Percentiles rank a stretch among this genome's conserved stretches.
Evolutionary conservation across 1,140 invertebrate species (phyloP).

Genomic region (Aplysia californica): DNA sequence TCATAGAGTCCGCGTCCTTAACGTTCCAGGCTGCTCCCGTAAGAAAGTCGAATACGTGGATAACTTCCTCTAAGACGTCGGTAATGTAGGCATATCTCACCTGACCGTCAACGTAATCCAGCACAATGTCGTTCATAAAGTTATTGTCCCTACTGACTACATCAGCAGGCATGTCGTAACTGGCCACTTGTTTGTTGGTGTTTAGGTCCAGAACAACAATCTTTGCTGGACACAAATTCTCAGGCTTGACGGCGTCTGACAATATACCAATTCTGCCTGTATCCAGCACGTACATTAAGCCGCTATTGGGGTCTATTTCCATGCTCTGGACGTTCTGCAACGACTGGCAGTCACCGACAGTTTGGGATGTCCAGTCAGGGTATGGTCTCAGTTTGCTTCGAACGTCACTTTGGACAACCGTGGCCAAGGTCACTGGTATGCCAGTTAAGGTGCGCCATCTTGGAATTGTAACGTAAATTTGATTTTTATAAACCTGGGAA

Average conservation of each 20-base stretch:
- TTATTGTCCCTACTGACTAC: slow-evolving; percentile 29
- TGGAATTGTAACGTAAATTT: slow-evolving; percentile 47
- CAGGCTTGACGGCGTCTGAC: background rate
- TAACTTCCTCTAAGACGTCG: slow-evolving; percentile 36
- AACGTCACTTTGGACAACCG: background rate
- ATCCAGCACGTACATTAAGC: slow-evolving; percentile 54
- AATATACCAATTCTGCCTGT: slow-evolving; percentile 24
- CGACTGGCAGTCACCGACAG: too few relatives aligned
- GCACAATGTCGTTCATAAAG: too few relatives aligned
- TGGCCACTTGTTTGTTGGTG: slow-evolving; percentile 27
- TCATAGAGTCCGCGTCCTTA: slow-evolving; percentile 29
- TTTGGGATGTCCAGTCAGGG: too few relatives aligned
- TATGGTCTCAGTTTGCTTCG: slow-evolving; percentile 39
- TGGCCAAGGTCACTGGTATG: slow-evolving; percentile 29
- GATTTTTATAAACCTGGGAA: slow-evolving; percentile 40
- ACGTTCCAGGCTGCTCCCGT: slow-evolving; percentile 31
- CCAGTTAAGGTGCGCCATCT: slow-evolving; percentile 38
- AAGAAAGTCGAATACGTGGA: slow-evolving; percentile 44
- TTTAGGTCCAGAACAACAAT: slow-evolving; percentile 48
- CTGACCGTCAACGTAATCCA: too few relatives aligned
- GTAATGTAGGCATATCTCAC: slow-evolving; percentile 53
- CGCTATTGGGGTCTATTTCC: slow-evolving; percentile 50
- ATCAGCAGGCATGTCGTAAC: slow-evolving; percentile 36
- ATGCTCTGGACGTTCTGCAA: slow-evolving; percentile 50
- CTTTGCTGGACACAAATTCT: slow-evolving; percentile 44